A percentile compares a stretch with the other conserved stretches of the same genome.
Evolutionary conservation across 2,797 vertebrate species (phyloP).

Genomic region (Oceanodroma leucorhoa): DNA sequence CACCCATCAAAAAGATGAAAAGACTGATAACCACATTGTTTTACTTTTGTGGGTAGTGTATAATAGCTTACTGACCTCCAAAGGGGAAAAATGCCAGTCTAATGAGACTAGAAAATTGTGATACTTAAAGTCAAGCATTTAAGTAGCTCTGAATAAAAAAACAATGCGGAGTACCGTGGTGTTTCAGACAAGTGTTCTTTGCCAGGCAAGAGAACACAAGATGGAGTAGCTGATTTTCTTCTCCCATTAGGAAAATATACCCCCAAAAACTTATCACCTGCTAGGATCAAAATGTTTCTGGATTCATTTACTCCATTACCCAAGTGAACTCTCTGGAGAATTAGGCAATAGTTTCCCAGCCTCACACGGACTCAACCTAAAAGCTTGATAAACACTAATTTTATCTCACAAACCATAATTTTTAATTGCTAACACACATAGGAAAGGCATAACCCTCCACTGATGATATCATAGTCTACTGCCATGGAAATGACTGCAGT

Average conservation of each 20-base stretch:
- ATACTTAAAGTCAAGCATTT: slow-evolving; percentile 6
- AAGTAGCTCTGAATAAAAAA: not conserved
- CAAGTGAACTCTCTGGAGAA: slow-evolving; percentile 61
- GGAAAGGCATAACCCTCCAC: slow-evolving; percentile 58
- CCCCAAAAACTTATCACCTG: slow-evolving; percentile 32
- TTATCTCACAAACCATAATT: slow-evolving; percentile 70
- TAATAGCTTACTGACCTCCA: slow-evolving; percentile 34
- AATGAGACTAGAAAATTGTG: slow-evolving; percentile 1
- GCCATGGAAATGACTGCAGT: slow-evolving; percentile 68
- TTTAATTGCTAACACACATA: slow-evolving; percentile 68
- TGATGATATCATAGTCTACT: slow-evolving; percentile 72
- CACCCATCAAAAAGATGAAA: slow-evolving; percentile 1
- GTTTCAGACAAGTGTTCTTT: not conserved
- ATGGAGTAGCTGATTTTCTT: slow-evolving; percentile 26
- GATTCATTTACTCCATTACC: slow-evolving; percentile 69
- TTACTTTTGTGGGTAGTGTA: not conserved
- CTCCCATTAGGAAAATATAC: slow-evolving; percentile 27
- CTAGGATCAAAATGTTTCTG: slow-evolving; percentile 51
- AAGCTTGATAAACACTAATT: slow-evolving; percentile 55
- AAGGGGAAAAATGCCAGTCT: not conserved
- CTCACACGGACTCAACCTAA: slow-evolving; percentile 57
- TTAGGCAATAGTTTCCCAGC: slow-evolving; percentile 68
- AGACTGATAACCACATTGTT: not conserved
- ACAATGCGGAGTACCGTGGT: not conserved
- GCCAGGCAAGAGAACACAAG: not conserved